phyloP scores from a whole-genome alignment of 1,140 invertebrate genomes.

The Drosophila murphyi region DNA sequence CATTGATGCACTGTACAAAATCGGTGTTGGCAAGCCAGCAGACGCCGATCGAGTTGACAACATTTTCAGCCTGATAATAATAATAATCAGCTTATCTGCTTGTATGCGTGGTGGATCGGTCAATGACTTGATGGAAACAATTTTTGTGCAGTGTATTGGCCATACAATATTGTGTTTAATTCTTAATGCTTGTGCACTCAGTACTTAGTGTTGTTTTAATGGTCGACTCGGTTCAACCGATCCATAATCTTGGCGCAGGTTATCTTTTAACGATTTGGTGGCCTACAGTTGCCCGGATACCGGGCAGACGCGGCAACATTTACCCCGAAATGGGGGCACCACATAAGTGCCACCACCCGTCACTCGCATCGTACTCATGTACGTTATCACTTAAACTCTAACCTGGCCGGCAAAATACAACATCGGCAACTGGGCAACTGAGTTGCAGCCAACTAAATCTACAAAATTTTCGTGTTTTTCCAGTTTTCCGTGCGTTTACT shows the following conservation, averaged over 20 bases:
- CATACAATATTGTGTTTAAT: neutral
- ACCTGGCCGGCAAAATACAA: conserved; percentile 24
- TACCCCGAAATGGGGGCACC: conserved; percentile 25
- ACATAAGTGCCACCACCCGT: neutral
- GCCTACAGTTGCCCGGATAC: neutral
- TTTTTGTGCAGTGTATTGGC: conserved; percentile 11
- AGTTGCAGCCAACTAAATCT: conserved; percentile 12
- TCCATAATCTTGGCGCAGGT: conserved; percentile 52
- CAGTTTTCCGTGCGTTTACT: neutral
- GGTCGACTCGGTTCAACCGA: conserved; percentile 39
- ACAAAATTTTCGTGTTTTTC: conserved; percentile 17
- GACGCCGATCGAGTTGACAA: neutral
- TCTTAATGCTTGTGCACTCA: conserved; percentile 26
- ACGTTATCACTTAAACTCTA: conserved; percentile 38
- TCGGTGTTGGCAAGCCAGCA: neutral
- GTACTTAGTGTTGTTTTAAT: conserved; percentile 32
- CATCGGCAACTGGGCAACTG: neutral
- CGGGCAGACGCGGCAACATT: neutral
- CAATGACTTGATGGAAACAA: neutral
- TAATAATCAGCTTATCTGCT: neutral
- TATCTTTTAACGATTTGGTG: conserved; percentile 51
- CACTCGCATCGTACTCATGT: neutral
- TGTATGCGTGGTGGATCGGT: neutral
- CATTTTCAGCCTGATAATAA: neutral
- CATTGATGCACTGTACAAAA: conserved; percentile 54